Base-by-base conservation (phyloP, 2,113 vertebrate genomes). In the Nipponia nippon region DNA sequence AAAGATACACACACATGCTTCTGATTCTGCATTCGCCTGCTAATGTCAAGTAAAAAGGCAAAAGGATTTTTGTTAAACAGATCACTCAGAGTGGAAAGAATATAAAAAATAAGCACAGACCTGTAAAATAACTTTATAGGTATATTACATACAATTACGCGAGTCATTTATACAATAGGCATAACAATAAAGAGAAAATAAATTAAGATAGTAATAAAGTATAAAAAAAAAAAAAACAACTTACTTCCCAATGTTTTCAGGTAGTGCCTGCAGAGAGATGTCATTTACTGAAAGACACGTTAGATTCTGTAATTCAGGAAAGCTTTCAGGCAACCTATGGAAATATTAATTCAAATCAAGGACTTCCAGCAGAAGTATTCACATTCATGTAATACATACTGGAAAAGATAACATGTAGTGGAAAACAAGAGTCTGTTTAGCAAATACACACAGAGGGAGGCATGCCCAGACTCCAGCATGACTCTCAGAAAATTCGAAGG, bases 201-300 rank as follows among this genome's bases (percentile, higher is more conserved):
- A 83, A 84, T 26, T 52, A 71, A 46, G n/a, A 49, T 30, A 91
- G 25, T 44, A 91, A 94, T 65, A 11, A 94, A 82, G 42, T 44
- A 65, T 32, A 73, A 81, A 82, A 67, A 67, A 42, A 42, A 42
- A 42, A 42, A 11, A 9, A 70, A 38, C 38, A 65, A 99, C 99
- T 99, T 99, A 99, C 99, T 99, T 99, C 97, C 99, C 99, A 97
- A 99, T 99, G 98, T 99, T 99, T 71, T 99, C 99, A 96, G 99
- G 99, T 97, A 99, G 99, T 90, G 97, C 98, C 97, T 99, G 99
- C 93, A 99, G 97, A 59, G 99, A 99, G 98, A 99, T 99, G 97
- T 99, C 99, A 97, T 99, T 99, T 97, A 99, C 99, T 96, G 99
- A 99, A 97, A 99, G 99, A 98, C 99, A 99, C 1, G 99, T 99